Base-by-base conservation (phyloP, 2,888 invertebrate genomes). In the Tenthredo mesomela region DNA sequence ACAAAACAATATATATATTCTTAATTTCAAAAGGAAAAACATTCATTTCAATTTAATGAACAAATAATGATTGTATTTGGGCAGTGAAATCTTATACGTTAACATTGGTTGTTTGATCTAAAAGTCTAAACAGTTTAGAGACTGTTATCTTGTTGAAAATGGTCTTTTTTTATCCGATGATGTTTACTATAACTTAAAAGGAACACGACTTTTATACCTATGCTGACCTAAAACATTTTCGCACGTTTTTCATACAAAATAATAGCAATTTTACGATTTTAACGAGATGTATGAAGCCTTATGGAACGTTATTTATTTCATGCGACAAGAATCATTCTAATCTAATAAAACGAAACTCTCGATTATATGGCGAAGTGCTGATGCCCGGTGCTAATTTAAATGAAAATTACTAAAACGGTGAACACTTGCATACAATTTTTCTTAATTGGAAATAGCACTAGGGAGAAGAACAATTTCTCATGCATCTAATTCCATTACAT, bases 81-180 rank as follows among this genome's bases (percentile, higher is more conserved):
- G 77, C 77, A 77, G 54, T 77, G 77, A 18, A 50, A 54, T 77
- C 25, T 50, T 54, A 47, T 75, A 77, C 18, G 54, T 77, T 54
- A 54, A 50, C 77, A 10, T 50, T 9, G 77, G 77, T 77, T 77
- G 47, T 29, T 77, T 5, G 54, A 54, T 77, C 18, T 18, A 54
- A 33, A 18, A 54, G 10, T 29, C 9, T 12, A 25, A 21, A 9
- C 21, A 21, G 21, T 12, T 47, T 21, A 10, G 21, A 10, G 3
- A 73, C 43, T 43, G 73, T 43, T 73, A 73, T 73, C 43, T 40
- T 15, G 43, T 43, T 43, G 1, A 47, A 73, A 12, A 47, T 25
- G 21, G 43, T 40, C 12, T 67, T 21, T 47, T 12, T 0, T 43
- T 25, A 40, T 43, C 12, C 15, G 12, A n/a, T 43, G 25, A 33